phyloP scores from a whole-genome alignment of 1,140 invertebrate genomes.

The Drosophila ficusphila region DNA sequence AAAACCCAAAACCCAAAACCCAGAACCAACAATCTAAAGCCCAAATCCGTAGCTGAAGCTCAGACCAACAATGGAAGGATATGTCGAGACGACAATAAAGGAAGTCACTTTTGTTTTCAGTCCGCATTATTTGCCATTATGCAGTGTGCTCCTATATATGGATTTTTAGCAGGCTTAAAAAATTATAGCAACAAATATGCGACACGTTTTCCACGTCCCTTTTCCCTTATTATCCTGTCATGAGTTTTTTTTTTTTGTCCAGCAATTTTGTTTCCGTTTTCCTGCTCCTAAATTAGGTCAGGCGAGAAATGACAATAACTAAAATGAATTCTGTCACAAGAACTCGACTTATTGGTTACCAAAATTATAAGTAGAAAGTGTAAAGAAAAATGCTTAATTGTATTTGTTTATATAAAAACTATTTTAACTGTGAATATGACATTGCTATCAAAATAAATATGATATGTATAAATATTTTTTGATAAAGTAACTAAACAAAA shows the following conservation, averaged over 20 bases:
- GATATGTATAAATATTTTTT: background rate
- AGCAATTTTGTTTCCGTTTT: conserved; percentile 16
- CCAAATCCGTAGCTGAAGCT: conserved; percentile 24
- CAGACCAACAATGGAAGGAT: conserved; percentile 60
- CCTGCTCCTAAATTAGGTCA: conserved; percentile 44
- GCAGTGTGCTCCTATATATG: conserved; percentile 29
- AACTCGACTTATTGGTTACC: conserved; percentile 1
- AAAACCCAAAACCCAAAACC: conserved; percentile 20
- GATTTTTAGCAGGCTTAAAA: conserved; percentile 10
- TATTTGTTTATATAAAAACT: too few relatives aligned
- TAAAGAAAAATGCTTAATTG: too few relatives aligned
- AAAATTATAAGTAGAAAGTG: background rate
- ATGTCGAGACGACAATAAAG: conserved; percentile 78
- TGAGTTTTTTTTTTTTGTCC: conserved; percentile 6
- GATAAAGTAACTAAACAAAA: too few relatives aligned
- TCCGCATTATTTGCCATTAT: conserved; percentile 72
- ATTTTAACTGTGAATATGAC: background rate
- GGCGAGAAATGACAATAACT: conserved; percentile 11
- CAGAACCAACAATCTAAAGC: conserved; percentile 32
- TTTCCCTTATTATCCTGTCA: conserved; percentile 1
- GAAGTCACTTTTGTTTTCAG: conserved; percentile 80
- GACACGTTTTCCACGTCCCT: conserved; percentile 30
- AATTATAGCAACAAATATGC: conserved; percentile 28
- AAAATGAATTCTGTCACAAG: background rate
- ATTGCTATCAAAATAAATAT: background rate